Percentiles rank a stretch among this genome's conserved stretches.
Evolutionary conservation across 2,888 invertebrate species (phyloP).

Genomic region (Drosophila leonis): DNA sequence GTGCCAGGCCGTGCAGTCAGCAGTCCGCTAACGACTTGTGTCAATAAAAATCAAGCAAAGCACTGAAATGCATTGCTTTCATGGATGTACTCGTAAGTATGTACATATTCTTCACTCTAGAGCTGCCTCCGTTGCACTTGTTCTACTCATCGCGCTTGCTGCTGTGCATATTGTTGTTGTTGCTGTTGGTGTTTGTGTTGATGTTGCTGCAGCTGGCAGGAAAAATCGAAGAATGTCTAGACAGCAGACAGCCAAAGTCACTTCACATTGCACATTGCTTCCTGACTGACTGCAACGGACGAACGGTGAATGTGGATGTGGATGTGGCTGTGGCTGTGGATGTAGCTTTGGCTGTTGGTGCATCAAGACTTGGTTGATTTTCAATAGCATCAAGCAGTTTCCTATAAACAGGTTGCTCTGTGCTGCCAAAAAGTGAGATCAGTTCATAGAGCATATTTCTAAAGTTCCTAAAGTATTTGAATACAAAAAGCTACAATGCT

Average conservation of each 20-base stretch:
- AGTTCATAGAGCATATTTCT: neutral
- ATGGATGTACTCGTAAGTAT: constrained; percentile 56
- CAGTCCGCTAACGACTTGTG: constrained; percentile 79
- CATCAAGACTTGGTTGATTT: constrained; percentile 26
- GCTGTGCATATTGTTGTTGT: constrained; percentile 47
- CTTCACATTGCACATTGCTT: constrained; percentile 81
- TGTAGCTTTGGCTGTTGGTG: constrained; percentile 13
- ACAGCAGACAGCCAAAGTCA: constrained; percentile 80
- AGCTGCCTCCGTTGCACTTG: constrained; percentile 70
- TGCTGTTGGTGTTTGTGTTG: constrained; percentile 49
- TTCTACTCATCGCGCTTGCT: constrained; percentile 65
- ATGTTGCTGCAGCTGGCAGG: constrained; percentile 65
- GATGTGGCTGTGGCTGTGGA: constrained; percentile 26
- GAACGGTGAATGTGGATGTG: constrained; percentile 41
- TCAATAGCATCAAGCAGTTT: constrained; percentile 13
- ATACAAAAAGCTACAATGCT: neutral
- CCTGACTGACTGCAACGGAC: constrained; percentile 70
- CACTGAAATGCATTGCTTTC: constrained; percentile 65
- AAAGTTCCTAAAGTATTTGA: neutral
- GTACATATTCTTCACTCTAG: constrained; percentile 55
- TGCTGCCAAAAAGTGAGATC: neutral
- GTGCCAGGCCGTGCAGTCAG: constrained; percentile 73
- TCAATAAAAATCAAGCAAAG: constrained; percentile 80
- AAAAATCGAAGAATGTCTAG: constrained; percentile 79
- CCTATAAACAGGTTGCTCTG: constrained; percentile 20